phyloP scores from a whole-genome alignment of 2,888 invertebrate genomes.

The Abrostola tripartita region DNA sequence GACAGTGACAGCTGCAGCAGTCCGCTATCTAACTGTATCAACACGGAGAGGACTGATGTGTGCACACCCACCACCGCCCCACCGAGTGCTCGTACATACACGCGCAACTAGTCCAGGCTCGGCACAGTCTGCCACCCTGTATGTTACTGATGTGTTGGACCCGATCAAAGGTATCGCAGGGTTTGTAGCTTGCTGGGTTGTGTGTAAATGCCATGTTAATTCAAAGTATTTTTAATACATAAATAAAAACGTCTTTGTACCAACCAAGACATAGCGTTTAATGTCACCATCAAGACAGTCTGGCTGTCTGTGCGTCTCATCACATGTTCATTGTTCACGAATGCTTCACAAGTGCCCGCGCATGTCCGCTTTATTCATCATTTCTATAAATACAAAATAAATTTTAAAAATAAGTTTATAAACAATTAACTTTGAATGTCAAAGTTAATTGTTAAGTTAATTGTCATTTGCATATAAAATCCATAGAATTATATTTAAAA shows the following conservation, averaged over 20 bases:
- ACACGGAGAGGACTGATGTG: constrained; percentile 20
- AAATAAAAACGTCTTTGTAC: too few relatives aligned
- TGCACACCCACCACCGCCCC: constrained; percentile 12
- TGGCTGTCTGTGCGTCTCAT: constrained; percentile 3
- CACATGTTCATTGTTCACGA: constrained; percentile 6
- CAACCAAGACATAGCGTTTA: not conserved
- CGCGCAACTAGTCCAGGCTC: too few relatives aligned
- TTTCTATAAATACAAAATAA: not conserved
- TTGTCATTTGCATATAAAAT: not conserved
- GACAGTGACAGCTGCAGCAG: not conserved
- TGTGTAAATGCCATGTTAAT: too few relatives aligned
- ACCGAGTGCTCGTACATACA: not conserved
- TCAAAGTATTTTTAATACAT: too few relatives aligned
- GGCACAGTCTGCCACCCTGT: not conserved
- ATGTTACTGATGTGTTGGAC: not conserved
- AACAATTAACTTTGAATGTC: too few relatives aligned
- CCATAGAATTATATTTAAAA: not conserved
- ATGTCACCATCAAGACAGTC: constrained; percentile 3
- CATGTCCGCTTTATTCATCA: not conserved
- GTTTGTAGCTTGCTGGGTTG: too few relatives aligned
- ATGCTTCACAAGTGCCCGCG: constrained; percentile 4
- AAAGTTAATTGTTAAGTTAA: too few relatives aligned
- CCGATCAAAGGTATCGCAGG: too few relatives aligned
- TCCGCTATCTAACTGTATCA: constrained; percentile 6
- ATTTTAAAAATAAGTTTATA: too few relatives aligned